Evolutionary conservation across 92 coral and sea anemone species (phyloP).

Genomic region (Muricea muricata): DNA sequence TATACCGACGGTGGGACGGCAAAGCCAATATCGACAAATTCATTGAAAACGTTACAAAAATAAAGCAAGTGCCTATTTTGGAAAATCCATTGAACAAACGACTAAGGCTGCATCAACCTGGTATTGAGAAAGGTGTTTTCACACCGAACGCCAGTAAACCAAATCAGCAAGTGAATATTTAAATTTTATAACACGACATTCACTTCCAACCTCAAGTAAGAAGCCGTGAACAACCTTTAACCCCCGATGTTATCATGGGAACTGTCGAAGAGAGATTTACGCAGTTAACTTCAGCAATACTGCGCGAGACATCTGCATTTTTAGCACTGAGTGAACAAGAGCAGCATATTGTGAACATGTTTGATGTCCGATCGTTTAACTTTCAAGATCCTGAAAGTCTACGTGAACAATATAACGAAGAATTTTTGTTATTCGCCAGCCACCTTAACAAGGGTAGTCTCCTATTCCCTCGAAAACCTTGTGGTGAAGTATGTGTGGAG

Average conservation of each 20-base stretch:
- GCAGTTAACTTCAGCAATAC: slow-evolving; percentile 18
- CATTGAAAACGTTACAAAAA: slow-evolving; percentile 5
- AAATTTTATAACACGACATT: slow-evolving; percentile 15
- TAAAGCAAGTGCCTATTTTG: slow-evolving; percentile 10
- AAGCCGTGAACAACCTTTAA: background rate
- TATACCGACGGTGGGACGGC: slow-evolving; percentile 20
- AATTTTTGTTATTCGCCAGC: background rate
- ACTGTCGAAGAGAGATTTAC: slow-evolving; percentile 13
- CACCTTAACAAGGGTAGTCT: slow-evolving; percentile 5
- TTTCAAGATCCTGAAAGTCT: no score
- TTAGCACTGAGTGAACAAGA: slow-evolving; percentile 12
- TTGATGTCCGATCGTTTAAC: no score
- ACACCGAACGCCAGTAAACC: background rate
- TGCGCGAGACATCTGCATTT: background rate
- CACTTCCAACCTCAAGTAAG: slow-evolving; percentile 18
- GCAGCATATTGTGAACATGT: slow-evolving; percentile 25
- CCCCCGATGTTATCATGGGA: slow-evolving; percentile 6
- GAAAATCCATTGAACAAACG: slow-evolving; percentile 21
- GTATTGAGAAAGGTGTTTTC: background rate
- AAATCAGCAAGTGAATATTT: slow-evolving; percentile 12
- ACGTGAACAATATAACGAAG: background rate
- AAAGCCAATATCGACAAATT: slow-evolving; percentile 5
- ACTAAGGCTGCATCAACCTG: slow-evolving; percentile 4
- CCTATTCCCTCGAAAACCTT: background rate
- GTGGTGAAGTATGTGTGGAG: slow-evolving; percentile 14